Evolutionary conservation across 2,113 vertebrate genomes (phyloP).

Genomic region (human): DNA sequence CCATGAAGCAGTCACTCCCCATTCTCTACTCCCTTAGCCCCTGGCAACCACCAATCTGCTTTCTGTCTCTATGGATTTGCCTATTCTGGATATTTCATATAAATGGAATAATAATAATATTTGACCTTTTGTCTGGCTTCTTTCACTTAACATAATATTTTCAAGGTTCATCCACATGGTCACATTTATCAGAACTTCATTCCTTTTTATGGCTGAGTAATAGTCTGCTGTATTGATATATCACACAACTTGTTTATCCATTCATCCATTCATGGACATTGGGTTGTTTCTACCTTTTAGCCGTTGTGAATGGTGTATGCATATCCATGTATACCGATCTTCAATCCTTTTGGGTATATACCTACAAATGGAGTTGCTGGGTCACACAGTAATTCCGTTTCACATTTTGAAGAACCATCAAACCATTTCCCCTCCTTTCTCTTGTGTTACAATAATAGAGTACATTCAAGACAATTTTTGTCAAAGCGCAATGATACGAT

Average conservation of each 20-base stretch:
- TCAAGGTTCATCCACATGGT: background rate
- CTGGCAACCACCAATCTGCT: background rate
- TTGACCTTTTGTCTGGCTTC: background rate
- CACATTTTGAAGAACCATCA: background rate
- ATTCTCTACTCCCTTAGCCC: accelerated
- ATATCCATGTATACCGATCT: background rate
- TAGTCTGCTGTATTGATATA: background rate
- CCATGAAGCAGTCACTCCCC: background rate
- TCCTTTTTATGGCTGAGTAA: background rate
- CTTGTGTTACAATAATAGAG: background rate
- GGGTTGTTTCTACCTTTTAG: background rate
- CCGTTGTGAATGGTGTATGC: background rate
- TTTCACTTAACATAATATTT: background rate
- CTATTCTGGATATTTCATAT: background rate
- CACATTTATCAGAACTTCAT: background rate
- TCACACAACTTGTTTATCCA: background rate
- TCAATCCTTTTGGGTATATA: background rate
- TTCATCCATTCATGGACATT: background rate
- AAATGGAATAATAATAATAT: background rate
- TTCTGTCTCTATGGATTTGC: background rate
- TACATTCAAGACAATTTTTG: background rate
- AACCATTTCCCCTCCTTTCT: background rate
- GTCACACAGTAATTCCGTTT: background rate
- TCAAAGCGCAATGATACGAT: background rate
- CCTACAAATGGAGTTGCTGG: background rate